Conservation (phyloP, 2,113 vertebrate species). For the Pelecanus crispus region DNA sequence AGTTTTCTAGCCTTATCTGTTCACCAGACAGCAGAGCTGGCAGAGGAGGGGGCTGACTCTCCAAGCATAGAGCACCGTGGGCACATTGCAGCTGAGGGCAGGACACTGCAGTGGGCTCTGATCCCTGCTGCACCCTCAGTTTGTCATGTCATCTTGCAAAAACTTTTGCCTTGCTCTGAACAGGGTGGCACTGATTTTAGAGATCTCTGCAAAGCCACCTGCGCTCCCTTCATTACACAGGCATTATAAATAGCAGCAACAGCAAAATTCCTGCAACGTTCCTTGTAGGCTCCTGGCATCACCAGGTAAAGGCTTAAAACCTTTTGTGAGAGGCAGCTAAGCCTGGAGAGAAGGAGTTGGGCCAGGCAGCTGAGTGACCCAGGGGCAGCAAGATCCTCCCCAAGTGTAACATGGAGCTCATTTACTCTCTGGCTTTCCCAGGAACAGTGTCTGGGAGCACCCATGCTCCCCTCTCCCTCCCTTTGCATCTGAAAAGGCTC, state of each 20-base stretch:
- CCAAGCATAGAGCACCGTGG: rapidly evolving
- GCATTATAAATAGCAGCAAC: background rate
- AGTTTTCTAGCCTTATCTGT: background rate
- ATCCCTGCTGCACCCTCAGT: background rate
- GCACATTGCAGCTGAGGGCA: rapidly evolving
- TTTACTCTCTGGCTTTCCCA: background rate
- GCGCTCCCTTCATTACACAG: background rate
- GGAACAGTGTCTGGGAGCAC: background rate
- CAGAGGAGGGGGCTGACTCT: background rate
- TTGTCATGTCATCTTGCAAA: background rate
- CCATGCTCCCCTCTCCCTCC: background rate
- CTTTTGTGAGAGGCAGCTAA: background rate
- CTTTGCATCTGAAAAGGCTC: background rate
- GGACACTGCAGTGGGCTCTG: background rate
- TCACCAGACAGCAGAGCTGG: background rate
- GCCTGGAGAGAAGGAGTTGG: background rate
- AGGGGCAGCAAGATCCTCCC: background rate
- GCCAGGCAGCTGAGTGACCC: background rate
- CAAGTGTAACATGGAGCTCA: background rate
- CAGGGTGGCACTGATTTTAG: background rate
- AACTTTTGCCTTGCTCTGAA: background rate
- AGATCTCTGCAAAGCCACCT: background rate
- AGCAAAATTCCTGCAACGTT: background rate
- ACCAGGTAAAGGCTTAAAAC: background rate
- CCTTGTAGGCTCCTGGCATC: background rate